phyloP scores from a whole-genome alignment of 2,888 invertebrate genomes.

The Rhogogaster chlorosoma region DNA sequence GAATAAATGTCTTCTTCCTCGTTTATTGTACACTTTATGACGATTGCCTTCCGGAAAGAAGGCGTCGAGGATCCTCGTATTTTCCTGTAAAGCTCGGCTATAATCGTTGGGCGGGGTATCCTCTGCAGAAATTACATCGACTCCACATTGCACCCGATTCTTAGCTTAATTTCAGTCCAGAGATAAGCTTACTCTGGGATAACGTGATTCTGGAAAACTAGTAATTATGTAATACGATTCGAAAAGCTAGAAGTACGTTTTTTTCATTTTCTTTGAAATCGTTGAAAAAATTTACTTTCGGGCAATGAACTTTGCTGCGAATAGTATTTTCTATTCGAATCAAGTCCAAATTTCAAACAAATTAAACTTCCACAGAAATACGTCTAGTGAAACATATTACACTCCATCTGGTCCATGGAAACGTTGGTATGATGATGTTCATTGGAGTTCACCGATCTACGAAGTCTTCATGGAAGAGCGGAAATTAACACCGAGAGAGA shows the following conservation, averaged over 20 bases:
- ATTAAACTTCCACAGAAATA: neutral
- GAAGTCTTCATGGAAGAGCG: neutral
- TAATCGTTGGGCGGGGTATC: neutral
- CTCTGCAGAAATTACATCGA: neutral
- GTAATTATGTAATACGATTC: neutral
- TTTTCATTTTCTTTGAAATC: neutral
- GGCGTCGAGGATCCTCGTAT: neutral
- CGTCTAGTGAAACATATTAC: neutral
- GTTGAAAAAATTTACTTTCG: neutral
- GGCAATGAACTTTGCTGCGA: neutral
- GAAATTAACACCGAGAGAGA: slow-evolving; percentile 35
- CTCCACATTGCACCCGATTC: neutral
- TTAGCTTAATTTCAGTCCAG: neutral
- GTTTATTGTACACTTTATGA: neutral
- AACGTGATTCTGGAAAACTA: neutral
- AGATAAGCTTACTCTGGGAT: neutral
- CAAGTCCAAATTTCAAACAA: neutral
- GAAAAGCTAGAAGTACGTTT: neutral
- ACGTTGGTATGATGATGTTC: neutral
- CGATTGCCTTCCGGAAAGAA: neutral
- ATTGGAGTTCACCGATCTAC: neutral
- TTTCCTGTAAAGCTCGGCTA: neutral
- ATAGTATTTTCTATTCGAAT: neutral
- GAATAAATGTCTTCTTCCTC: neutral
- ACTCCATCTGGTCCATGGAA: neutral